phyloP scores from a whole-genome alignment of 2,888 invertebrate genomes.

The Prenolepis imparis region DNA sequence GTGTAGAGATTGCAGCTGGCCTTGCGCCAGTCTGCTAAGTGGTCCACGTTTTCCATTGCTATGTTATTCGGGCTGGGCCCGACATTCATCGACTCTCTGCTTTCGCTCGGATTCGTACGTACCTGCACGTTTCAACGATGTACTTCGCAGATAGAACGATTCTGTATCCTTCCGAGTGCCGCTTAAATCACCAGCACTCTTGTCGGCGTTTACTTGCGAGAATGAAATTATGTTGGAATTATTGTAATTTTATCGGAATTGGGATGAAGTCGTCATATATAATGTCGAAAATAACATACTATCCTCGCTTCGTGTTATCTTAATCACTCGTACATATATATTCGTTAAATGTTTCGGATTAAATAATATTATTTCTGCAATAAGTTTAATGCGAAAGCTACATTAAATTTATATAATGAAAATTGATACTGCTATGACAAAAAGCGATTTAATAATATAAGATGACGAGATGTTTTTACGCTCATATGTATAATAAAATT shows the following conservation, averaged over 20 bases:
- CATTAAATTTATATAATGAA: conserved; percentile 33
- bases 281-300: conserved; percentile 15
- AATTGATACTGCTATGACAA: not conserved
- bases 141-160: conserved; percentile 54
- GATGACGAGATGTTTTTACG: not conserved
- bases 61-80: conserved; percentile 40
- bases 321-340: not conserved
- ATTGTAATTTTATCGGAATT: conserved; percentile 32
- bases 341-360: not conserved
- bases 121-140: conserved; percentile 59
- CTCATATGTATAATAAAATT: not conserved
- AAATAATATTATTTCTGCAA: not conserved
- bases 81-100: conserved; percentile 18
- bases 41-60: conserved; percentile 76
- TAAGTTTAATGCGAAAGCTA: not conserved
- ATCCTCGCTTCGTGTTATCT: not conserved
- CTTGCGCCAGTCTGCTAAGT: conserved; percentile 78
- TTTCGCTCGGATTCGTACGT: conserved; percentile 60
- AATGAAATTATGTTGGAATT: conserved; percentile 38
- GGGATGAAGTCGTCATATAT: not conserved
- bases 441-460: conserved; percentile 16
- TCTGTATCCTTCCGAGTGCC: conserved; percentile 45
- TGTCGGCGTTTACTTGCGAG: conserved; percentile 35
- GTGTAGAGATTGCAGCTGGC: conserved; percentile 82
- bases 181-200: conserved; percentile 53